These are phyloP conservation scores for Drosophila nasuta DNA, from an alignment of 1,140 invertebrate species.

Conservation along the genomic window DNA sequence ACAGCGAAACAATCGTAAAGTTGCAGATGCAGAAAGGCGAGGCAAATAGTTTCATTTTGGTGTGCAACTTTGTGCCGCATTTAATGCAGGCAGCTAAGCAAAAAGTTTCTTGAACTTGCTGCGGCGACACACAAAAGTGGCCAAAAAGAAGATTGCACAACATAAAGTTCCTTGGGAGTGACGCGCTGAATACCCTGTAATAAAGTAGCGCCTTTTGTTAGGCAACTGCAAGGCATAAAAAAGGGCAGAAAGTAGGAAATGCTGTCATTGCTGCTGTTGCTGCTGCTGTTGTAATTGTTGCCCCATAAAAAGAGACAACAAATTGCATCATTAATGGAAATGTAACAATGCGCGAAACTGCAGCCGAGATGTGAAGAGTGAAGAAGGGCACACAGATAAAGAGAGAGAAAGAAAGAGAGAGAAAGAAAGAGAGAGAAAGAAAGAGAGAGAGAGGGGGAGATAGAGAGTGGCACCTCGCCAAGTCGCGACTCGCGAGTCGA, in stretches of 20 bases:
- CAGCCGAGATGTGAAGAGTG: neutral
- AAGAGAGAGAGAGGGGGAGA: neutral
- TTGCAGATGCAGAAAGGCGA: constrained; percentile 19
- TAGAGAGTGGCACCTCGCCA: neutral
- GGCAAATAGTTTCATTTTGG: neutral
- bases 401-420: neutral
- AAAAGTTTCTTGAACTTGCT: constrained; percentile 32
- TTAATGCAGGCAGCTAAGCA: constrained; percentile 24
- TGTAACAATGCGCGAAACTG: constrained; percentile 31
- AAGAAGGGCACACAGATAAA: neutral
- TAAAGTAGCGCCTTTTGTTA: too few relatives aligned
- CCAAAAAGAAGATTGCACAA: constrained; percentile 3
- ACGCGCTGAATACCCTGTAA: too few relatives aligned
- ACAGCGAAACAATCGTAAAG: constrained; percentile 42
- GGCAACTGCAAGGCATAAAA: constrained; percentile 1
- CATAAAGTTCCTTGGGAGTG: too few relatives aligned
- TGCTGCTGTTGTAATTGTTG: constrained; percentile 23
- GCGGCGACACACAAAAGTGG: constrained; percentile 23
- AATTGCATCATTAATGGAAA: constrained; percentile 76
- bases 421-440: too few relatives aligned
- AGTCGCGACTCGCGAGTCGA: neutral
- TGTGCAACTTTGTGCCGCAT: constrained; percentile 41
- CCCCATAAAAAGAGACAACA: constrained; percentile 59
- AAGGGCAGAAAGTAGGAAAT: constrained; percentile 59
- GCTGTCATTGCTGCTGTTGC: constrained; percentile 36